phyloP scores from a whole-genome alignment of 2,888 invertebrate genomes.

The Rhopalosiphum nymphaeae region DNA sequence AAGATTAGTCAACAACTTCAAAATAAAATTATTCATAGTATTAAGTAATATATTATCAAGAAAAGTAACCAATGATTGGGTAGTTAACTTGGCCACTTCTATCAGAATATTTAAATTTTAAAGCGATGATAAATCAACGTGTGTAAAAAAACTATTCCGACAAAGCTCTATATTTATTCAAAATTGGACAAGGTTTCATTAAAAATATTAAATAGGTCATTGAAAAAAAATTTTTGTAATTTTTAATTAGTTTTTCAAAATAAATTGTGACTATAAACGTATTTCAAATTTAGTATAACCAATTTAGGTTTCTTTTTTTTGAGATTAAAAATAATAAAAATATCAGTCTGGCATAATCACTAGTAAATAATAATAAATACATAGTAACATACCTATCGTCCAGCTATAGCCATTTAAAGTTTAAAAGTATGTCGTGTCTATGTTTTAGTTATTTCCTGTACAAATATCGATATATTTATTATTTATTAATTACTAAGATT shows the following conservation, averaged over 20 bases:
- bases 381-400: neutral
- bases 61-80: neutral
- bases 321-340: neutral
- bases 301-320: neutral
- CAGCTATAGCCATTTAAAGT: neutral
- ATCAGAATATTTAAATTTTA: neutral
- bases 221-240: neutral
- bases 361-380: neutral
- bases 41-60: neutral
- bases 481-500: neutral
- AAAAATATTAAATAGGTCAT: conserved; percentile 7
- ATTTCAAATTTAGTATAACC: neutral
- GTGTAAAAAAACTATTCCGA: neutral
- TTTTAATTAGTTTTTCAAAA: neutral
- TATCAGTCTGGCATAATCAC: neutral
- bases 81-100: neutral
- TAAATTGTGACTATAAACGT: neutral
- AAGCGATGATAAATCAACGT: neutral
- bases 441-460: neutral
- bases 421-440: neutral
- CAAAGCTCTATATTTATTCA: neutral
- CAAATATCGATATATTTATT: neutral
- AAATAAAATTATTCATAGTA: neutral
- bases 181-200: neutral
- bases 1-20: neutral